These are phyloP conservation scores for Polyergus mexicanus DNA, from an alignment of 1,140 invertebrate genomes.

Conservation along the genomic window DNA sequence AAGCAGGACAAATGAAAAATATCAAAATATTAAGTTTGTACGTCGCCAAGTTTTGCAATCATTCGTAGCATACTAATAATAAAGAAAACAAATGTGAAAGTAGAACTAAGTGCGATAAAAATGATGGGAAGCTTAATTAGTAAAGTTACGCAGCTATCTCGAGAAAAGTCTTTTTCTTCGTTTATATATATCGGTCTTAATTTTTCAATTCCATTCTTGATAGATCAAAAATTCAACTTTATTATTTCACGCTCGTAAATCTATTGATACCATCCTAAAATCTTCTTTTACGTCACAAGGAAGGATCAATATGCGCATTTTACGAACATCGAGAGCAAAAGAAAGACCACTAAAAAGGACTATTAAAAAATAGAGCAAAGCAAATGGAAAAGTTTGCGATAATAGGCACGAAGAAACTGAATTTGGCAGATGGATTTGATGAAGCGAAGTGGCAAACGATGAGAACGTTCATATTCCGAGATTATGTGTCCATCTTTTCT, in stretches of 20 bases:
- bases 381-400: neutral
- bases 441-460: neutral
- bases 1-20: neutral
- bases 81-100: neutral
- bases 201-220: neutral
- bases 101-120: slow-evolving; percentile 1
- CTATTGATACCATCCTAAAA: neutral
- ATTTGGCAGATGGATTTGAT: slow-evolving; percentile 11
- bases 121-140: neutral
- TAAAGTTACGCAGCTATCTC: slow-evolving; percentile 15
- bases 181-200: neutral
- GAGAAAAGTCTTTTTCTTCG: neutral
- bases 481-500: neutral
- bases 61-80: neutral
- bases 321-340: neutral
- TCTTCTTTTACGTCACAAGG: slow-evolving; percentile 7
- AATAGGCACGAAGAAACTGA: slow-evolving; percentile 8
- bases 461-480: neutral
- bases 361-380: neutral
- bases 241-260: slow-evolving; percentile 27
- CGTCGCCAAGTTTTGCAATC: neutral
- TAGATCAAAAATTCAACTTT: slow-evolving; percentile 18
- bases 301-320: slow-evolving; percentile 13
- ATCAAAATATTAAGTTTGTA: neutral
- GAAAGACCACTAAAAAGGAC: neutral